phyloP scores from a whole-genome alignment of 2,113 vertebrate genomes.

The Chiloscyllium plagiosum region DNA sequence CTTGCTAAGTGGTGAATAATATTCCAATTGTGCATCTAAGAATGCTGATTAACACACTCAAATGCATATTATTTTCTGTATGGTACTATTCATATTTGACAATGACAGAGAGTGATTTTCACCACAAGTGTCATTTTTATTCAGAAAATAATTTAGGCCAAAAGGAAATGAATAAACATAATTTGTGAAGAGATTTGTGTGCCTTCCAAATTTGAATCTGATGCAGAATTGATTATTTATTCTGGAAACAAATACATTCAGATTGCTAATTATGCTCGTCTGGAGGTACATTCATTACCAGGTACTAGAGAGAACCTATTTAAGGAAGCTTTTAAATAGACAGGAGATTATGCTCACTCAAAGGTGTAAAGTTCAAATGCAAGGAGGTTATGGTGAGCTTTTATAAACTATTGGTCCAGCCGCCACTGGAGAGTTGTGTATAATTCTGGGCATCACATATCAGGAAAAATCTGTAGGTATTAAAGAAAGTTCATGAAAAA shows the following conservation, averaged over 20 bases:
- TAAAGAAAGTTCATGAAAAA: background rate
- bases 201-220: background rate
- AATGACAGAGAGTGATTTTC: background rate
- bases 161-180: constrained; percentile 12
- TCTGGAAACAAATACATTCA: constrained; percentile 28
- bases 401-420: background rate
- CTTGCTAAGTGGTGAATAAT: background rate
- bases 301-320: background rate
- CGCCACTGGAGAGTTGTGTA: background rate
- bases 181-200: background rate
- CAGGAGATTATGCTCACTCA: background rate
- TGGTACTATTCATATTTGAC: background rate
- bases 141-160: background rate
- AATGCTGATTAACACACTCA: background rate
- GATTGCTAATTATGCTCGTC: constrained; percentile 6
- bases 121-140: constrained; percentile 6
- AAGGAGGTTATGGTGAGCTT: background rate
- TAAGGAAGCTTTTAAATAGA: constrained; percentile 25
- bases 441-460: background rate
- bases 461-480: background rate
- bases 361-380: background rate
- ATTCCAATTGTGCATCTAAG: background rate
- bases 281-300: constrained; percentile 16
- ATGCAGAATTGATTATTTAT: constrained; percentile 3
- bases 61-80: constrained; percentile 2